Conservation (phyloP, 2,888 invertebrate genomes). For the Rosalia funebris region DNA sequence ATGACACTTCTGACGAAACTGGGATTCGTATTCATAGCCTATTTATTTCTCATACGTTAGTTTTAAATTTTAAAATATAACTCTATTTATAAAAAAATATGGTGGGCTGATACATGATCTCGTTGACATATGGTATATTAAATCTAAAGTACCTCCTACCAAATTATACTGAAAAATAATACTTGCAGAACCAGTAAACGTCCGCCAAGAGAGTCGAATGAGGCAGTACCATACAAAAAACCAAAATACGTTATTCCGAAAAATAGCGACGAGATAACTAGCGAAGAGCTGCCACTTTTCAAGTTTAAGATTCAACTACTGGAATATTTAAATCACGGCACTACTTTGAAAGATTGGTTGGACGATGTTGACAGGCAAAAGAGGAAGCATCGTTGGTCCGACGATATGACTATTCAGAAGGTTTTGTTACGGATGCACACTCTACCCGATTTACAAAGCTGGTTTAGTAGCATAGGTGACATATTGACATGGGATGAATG, state of each 20-base stretch:
- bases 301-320: too few relatives aligned
- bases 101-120: too few relatives aligned
- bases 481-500: constrained; percentile 13
- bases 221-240: background rate
- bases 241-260: background rate
- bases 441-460: constrained; percentile 1
- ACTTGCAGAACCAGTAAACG: constrained; percentile 3
- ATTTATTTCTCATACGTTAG: too few relatives aligned
- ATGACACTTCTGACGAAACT: too few relatives aligned
- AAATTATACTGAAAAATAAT: background rate
- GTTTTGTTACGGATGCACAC: background rate
- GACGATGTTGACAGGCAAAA: background rate
- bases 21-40: too few relatives aligned
- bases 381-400: constrained; percentile 5
- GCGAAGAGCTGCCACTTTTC: constrained; percentile 5
- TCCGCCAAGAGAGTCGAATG: background rate
- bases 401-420: constrained; percentile 13
- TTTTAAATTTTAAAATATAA: too few relatives aligned
- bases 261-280: background rate
- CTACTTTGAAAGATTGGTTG: constrained; percentile 7
- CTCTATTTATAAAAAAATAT: too few relatives aligned
- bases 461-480: constrained; percentile 14
- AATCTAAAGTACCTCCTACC: too few relatives aligned
- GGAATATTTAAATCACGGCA: too few relatives aligned
- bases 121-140: too few relatives aligned